A percentile compares a stretch with the other conserved stretches of the same genome.
phyloP scores from a whole-genome alignment of 2,113 vertebrate species.

The Nesospiza acunhae region DNA sequence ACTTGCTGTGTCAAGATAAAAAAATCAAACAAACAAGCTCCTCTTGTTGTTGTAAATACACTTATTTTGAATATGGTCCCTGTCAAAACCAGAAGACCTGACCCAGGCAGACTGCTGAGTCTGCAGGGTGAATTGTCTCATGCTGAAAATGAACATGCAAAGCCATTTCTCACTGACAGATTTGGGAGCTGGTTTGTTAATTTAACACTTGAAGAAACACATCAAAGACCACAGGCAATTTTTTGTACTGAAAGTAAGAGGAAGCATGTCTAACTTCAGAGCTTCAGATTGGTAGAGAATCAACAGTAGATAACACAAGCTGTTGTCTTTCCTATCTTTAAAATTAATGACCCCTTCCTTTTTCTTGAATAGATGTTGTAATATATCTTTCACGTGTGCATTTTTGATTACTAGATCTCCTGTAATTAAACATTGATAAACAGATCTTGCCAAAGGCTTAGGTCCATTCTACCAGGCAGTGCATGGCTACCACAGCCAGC shows the following conservation, averaged over 20 bases:
- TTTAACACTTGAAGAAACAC: constrained; percentile 39
- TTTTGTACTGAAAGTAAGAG: background rate
- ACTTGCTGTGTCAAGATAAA: background rate
- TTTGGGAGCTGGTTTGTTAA: constrained; percentile 13
- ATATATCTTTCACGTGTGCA: background rate
- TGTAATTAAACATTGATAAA: background rate
- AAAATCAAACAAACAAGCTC: background rate
- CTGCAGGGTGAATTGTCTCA: background rate
- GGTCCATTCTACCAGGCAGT: background rate
- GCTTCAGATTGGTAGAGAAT: background rate
- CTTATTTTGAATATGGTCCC: background rate
- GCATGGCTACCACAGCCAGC: background rate
- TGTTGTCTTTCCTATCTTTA: background rate
- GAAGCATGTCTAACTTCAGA: background rate
- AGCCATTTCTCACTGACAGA: background rate
- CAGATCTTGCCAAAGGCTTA: background rate
- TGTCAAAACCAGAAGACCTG: background rate
- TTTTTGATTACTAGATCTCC: background rate
- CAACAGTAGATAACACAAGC: background rate
- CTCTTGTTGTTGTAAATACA: background rate
- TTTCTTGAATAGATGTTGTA: background rate
- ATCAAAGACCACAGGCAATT: background rate
- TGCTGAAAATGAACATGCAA: background rate
- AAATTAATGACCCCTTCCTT: background rate
- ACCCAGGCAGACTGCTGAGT: background rate